Base-by-base conservation (phyloP, 2,888 invertebrate species). In the Stenotaenia linearis region DNA sequence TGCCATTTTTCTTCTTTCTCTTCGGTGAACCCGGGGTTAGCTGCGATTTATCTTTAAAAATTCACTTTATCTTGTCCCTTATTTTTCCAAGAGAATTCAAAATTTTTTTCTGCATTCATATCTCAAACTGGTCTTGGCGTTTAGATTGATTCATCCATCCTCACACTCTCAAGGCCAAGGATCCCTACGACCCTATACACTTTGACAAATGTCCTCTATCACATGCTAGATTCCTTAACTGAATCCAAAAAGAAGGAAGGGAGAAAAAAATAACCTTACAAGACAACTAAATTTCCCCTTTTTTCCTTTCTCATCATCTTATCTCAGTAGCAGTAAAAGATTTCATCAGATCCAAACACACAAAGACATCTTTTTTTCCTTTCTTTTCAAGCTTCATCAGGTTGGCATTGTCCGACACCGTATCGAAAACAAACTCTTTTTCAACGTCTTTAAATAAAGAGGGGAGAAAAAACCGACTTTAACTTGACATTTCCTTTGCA, bases 311-410 rank as follows among this genome's bases (percentile, higher is more conserved):
- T 23, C 69, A 69, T 69, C 69, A 69, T 23, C 69, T 28, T 69
- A 69, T 69, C 69, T 69, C 69, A 69, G 69, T 9, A 69, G 25
- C 69, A 69, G 69, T 69, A 69, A 69, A 69, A 69, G 69, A 69
- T 69, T 69, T 69, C 69, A 69, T 69, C 69, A 69, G 25, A 69
- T 69, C 69, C 69, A 25, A 28, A 28, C 69, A 28, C n/a, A 69
- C 69, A 69, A 25, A 69, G 28, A 28, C 28, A 12, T n/a, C 45
- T 45, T 45, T 45, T 45, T 45, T 45, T 12, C 69, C n/a, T n/a
- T 12, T 28, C n/a, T n/a, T 23, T 28, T 69, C 69, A 69, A 50
- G 69, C 69, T 69, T 69, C 69, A 69, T 69, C 69, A 69, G 69
- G 69, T 69, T 28, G 18, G 25, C 69, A 69, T 69, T 69, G 69